Base-by-base conservation (phyloP, 2,888 invertebrate species). In the Dryomyza anilis region DNA sequence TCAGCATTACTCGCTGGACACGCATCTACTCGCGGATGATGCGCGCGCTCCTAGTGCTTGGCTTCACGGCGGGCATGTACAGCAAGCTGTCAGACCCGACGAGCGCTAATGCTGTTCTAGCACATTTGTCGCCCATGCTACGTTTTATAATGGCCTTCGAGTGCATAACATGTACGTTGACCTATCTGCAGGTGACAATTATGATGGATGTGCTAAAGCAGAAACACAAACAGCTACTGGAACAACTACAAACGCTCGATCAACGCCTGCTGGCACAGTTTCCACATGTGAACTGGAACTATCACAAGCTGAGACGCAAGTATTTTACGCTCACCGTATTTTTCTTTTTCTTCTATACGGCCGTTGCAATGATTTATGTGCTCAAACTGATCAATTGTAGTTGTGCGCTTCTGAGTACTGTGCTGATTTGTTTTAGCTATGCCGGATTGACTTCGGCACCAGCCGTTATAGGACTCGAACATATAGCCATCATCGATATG, bases 221-320 rank as follows among this genome's bases (percentile, higher is more conserved):
- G 0, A 58, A 61, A 0, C 80, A 81, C 25, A 63, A 76, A 1
- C 36, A 68, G 1, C 60, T 79, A 5, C 36, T 74, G 6, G 53
- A 70, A 3, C 64, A 63, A 46, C 70, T 82, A 57, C 74, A 76
- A 29, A 23, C 52, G 2, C 57, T 82, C 33, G 81, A 81, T 67
- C 53, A 68, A 0, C 16, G 66, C 1, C 62, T 81, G n/a, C 58
- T 66, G 0, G 59, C 39, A 0, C 58, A 71, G 19, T 81, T 79
- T 53, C 67, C 72, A 0, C 14, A 66, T 3, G 73, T 81, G 0
- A 65, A 67, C 14, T 81, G 81, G 75, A 72, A 79, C 39, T 81
- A 82, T 50, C 43, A 72, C 2, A 77, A 76, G 29, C 71, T 73
- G 0, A 68, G 66, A 2, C 62, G 67, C 12, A 82, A 79, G 39